Evolutionary conservation across 2,113 vertebrate species (phyloP), one percentile per base, ranked within the genome.

Genomic region (Pachycephala philippinensis): DNA sequence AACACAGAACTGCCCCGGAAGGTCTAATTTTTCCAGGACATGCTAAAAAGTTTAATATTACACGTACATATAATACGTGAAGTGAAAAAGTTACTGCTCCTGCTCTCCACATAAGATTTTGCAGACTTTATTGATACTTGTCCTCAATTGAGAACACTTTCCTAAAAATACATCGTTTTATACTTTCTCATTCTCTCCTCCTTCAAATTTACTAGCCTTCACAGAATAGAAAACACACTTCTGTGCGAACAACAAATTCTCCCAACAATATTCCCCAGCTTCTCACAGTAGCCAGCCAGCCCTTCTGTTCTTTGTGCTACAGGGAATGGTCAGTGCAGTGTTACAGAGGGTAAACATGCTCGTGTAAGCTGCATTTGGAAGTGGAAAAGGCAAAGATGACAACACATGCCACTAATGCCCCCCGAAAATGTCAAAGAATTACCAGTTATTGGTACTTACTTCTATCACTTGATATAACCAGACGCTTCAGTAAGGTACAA

Each of bases 101-200:
- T 71, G 18, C 7, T 71, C 14, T 78, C 44, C 53, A 68, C 14
- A n/a, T 18, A 16, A 65, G 33, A 79, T 60, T 88, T 75, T 53
- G 28, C 20, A 77, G 57, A 26, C 19, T 86, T 75, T 68, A 69
- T 3, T 47, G 20, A 68, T 56, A 60, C 30, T 71, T 68, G 22
- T 20, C 44, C 23, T 88, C 63, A 72, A 8, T 0, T n/a, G 39
- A 79, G 26, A 50, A 82, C 20, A 63, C 35, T 16, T 90, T 78
- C 13, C 39, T n/a, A 40, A 18, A 16, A 88, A 81, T 33, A 53
- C 15, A 33, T 6, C 0, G 0, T 40, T 80, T 84, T 35, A 26
- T n/a, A 44, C 26, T 47, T 77, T 44, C 14, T 74, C 54, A 35
- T 63, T 53, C 44, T 45, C 52, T 45, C 9, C 52, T 50, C 53